Evolutionary conservation across 2,888 invertebrate genomes (phyloP), one percentile per base, ranked within the genome.

Genomic region (Phalera bucephala): DNA sequence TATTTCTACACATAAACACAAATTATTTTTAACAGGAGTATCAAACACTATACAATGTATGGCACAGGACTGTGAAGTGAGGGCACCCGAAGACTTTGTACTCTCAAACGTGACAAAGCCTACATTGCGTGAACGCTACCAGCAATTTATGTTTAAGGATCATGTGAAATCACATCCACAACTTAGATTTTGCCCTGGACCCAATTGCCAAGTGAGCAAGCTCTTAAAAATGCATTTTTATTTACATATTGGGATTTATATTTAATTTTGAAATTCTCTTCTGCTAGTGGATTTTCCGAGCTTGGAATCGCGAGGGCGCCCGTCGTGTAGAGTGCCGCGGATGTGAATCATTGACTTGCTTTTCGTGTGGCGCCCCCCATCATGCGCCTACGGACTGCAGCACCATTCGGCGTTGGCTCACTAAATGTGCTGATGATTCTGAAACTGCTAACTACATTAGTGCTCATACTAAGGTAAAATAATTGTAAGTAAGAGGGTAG

Each of bases 381-480:
- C 99, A 99, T 80, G 99, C 99, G 13, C 99, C 99, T 14, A 98
- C 99, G 2, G 97, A 98, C 81, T 99, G 99, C 81, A 92, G 94
- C 47, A 95, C 97, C 20, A 99, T 99, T 55, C 96, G 95, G 69
- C 96, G 96, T 67, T 99, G 99, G 99, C 91, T 99, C 45, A 98
- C 98, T n/a, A 99, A 99, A 87, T 99, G 99, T 88, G 99, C 98
- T 33, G 99, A 99, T 86, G 99, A 99, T 85, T 99, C 98, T 45
- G 99, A 99, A 90, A 99, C 99, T 32, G 99, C 99, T 31, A 99
- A 99, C 86, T 99, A 99, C 76, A 99, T 99, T 65, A 98, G 97
- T 90, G 99, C 99, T 67, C 96, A 99, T 88, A 99, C 99, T 72
- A 97, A 97, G 93, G 96, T 49, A 21, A 31, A 21, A 5, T 32